A percentile compares a stretch with the other conserved stretches of the same genome.
These are phyloP conservation scores for Lamellibrachia luymesi DNA, from an alignment of 1,140 invertebrate species.

Conservation along the genomic window DNA sequence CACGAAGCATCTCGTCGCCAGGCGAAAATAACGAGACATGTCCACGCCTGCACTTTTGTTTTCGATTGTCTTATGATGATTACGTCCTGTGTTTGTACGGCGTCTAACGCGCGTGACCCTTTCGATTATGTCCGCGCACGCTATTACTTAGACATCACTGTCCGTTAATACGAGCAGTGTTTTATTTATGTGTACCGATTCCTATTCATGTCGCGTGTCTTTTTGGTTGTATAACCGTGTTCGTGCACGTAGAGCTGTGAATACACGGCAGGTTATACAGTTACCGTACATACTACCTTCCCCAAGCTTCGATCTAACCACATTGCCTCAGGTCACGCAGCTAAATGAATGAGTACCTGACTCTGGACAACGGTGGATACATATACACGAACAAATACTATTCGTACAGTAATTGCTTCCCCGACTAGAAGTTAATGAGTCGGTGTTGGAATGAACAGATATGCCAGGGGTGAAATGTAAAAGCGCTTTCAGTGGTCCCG, in stretches of 20 bases:
- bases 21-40: neutral
- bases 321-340: too few relatives aligned
- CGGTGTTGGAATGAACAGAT: too few relatives aligned
- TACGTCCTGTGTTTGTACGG: neutral
- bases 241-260: too few relatives aligned
- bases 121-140: slow-evolving; percentile 23
- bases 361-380: too few relatives aligned
- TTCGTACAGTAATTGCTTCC: too few relatives aligned
- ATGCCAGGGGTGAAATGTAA: too few relatives aligned
- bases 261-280: neutral
- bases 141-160: slow-evolving; percentile 16
- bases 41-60: neutral
- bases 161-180: slow-evolving; percentile 25
- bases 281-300: neutral
- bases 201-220: slow-evolving; percentile 20
- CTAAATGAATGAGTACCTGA: too few relatives aligned
- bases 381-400: too few relatives aligned
- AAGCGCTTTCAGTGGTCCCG: too few relatives aligned
- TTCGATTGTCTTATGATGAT: slow-evolving; percentile 1
- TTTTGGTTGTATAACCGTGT: neutral
- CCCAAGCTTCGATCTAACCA: too few relatives aligned
- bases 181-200: slow-evolving; percentile 17
- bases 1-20: neutral
- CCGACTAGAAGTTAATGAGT: too few relatives aligned
- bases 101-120: neutral